Evolutionary conservation across 2,113 vertebrate species (phyloP).

Genomic region (Mellivora capensis): DNA sequence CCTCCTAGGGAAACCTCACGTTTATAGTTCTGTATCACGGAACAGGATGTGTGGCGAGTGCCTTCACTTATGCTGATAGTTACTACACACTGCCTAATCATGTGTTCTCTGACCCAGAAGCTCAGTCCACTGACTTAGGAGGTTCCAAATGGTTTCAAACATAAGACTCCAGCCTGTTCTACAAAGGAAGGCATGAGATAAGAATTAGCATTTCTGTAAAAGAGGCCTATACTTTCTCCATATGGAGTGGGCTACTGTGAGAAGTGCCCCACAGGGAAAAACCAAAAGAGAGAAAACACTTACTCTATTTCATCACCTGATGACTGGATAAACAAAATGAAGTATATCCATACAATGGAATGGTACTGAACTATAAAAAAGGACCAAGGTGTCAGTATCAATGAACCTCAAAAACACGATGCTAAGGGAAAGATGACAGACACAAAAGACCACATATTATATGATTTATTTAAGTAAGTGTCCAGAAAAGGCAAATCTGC

Average conservation of each 20-base stretch:
- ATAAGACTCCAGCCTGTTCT: background rate
- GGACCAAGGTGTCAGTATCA: fast-evolving
- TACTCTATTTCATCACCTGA: background rate
- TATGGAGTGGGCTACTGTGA: background rate
- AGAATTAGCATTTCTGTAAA: background rate
- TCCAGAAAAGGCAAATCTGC: background rate
- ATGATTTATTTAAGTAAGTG: background rate
- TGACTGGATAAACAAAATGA: background rate
- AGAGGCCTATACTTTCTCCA: background rate
- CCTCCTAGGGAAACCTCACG: background rate
- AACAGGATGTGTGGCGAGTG: background rate
- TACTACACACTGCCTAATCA: background rate
- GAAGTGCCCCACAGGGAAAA: background rate
- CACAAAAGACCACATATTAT: background rate
- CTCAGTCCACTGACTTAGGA: background rate
- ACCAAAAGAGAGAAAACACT: background rate
- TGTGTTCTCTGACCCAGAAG: background rate
- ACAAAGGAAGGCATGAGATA: background rate
- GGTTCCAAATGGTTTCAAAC: background rate
- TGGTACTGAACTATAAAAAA: background rate
- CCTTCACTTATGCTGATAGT: background rate
- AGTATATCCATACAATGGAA: background rate
- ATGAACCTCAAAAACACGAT: background rate
- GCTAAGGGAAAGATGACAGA: background rate
- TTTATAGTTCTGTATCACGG: background rate